These are phyloP conservation scores for Thelaira solivaga DNA, from an alignment of 2,888 invertebrate species.

Conservation along the genomic window DNA sequence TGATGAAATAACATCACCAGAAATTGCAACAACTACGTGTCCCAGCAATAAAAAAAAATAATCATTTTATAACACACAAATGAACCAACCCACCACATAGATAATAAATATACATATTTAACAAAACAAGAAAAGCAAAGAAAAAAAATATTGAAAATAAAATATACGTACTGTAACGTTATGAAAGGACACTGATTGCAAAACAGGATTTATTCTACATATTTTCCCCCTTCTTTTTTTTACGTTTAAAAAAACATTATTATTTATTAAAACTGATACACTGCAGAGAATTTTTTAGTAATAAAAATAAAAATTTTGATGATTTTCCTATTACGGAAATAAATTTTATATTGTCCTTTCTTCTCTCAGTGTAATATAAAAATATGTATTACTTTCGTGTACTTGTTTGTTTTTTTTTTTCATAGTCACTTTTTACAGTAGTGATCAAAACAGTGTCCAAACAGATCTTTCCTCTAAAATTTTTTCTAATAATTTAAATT, in stretches of 20 bases:
- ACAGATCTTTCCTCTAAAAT: too few species aligned
- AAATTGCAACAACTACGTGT: not conserved
- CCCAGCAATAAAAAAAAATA: conserved; percentile 30
- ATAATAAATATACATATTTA: not conserved
- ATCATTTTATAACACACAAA: not conserved
- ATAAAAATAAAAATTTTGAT: too few species aligned
- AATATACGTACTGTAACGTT: conserved; percentile 16
- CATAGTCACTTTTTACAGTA: too few species aligned
- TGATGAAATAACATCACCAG: conserved; percentile 23
- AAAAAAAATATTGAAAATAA: too few species aligned
- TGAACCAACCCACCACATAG: conserved; percentile 8
- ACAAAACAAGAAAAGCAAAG: not conserved
- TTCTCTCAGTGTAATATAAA: conserved; percentile 23
- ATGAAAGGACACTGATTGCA: conserved; percentile 62
- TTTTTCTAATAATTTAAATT: too few species aligned
- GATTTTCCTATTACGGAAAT: too few species aligned
- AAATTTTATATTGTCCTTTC: too few species aligned
- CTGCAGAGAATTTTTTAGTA: not conserved
- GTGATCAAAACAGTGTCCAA: too few species aligned
- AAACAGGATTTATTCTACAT: conserved; percentile 50
- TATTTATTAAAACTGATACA: not conserved
- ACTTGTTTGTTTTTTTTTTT: too few species aligned
- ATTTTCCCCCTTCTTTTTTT: not conserved
- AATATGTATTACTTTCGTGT: too few species aligned
- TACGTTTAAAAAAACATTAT: conserved; percentile 25